Percentiles rank a stretch among this genome's conserved stretches.
Evolutionary conservation across 2,888 invertebrate genomes (phyloP).

Genomic region (Andrena camellia): DNA sequence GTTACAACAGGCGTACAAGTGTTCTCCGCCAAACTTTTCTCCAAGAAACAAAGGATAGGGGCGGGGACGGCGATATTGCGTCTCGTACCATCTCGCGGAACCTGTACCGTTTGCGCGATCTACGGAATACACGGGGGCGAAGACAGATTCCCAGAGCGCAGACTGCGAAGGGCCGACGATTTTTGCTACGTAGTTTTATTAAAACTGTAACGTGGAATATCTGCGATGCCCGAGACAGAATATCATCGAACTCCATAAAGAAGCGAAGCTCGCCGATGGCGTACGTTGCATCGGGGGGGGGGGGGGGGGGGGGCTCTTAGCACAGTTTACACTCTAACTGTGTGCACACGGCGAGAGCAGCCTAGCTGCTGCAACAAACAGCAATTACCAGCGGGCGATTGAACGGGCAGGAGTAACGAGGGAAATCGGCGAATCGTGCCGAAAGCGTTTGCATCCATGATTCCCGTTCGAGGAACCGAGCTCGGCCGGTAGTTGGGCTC

Average conservation of each 20-base stretch:
- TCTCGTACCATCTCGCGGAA: conserved; percentile 12
- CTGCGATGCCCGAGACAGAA: not conserved
- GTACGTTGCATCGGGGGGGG: not conserved
- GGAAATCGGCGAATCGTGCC: conserved; percentile 5
- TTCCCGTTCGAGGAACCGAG: not conserved
- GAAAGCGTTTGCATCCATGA: not conserved
- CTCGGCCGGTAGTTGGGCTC: not conserved
- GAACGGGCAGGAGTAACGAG: conserved; percentile 22
- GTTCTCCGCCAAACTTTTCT: conserved; percentile 67
- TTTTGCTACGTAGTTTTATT: not conserved
- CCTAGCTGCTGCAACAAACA: not conserved
- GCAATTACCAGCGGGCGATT: conserved; percentile 1
- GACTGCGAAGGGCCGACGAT: not conserved
- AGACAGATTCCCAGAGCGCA: not conserved
- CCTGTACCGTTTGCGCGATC: not conserved
- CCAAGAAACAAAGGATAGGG: conserved; percentile 42
- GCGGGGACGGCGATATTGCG: conserved; percentile 53
- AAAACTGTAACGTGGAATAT: not conserved
- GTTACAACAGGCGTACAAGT: conserved; percentile 69
- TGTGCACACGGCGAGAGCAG: not conserved
- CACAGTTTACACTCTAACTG: not conserved
- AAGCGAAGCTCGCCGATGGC: too few species aligned
- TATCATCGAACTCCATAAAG: not conserved
- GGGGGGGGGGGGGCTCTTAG: too few species aligned
- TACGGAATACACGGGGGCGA: not conserved